Percentiles rank a stretch among this genome's conserved stretches.
Evolutionary conservation across 2,113 vertebrate genomes (phyloP).

Genomic region (Alces alces): DNA sequence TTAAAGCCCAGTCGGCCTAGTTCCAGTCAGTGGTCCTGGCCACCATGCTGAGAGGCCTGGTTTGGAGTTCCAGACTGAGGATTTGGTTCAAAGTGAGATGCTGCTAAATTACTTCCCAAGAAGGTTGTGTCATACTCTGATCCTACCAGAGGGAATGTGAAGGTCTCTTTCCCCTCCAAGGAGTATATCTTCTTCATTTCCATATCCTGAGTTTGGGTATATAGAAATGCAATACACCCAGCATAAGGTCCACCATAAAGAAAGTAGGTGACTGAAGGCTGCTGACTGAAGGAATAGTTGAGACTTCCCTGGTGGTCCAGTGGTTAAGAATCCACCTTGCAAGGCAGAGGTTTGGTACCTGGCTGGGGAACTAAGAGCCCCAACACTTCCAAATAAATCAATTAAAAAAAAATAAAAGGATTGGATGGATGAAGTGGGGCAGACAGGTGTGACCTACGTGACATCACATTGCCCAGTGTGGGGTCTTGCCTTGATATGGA

Average conservation of each 20-base stretch:
- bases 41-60: neutral
- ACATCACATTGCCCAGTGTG: fast-evolving
- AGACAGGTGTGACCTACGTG: neutral
- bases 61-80: neutral
- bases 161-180: neutral
- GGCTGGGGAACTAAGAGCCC: neutral
- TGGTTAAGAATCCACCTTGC: neutral
- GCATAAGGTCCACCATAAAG: neutral
- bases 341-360: neutral
- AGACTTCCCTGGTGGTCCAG: neutral
- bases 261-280: neutral
- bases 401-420: neutral
- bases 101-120: neutral
- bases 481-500: neutral
- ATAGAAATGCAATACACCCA: neutral
- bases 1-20: neutral
- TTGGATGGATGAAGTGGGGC: neutral
- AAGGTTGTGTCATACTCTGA: neutral
- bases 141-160: neutral
- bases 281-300: neutral
- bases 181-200: neutral
- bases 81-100: neutral
- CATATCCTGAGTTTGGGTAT: neutral
- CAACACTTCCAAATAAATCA: neutral
- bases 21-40: neutral